Percentiles rank a stretch among this genome's conserved stretches.
Conservation (phyloP, 2,797 vertebrate species). For the Ispidina lecontei region DNA sequence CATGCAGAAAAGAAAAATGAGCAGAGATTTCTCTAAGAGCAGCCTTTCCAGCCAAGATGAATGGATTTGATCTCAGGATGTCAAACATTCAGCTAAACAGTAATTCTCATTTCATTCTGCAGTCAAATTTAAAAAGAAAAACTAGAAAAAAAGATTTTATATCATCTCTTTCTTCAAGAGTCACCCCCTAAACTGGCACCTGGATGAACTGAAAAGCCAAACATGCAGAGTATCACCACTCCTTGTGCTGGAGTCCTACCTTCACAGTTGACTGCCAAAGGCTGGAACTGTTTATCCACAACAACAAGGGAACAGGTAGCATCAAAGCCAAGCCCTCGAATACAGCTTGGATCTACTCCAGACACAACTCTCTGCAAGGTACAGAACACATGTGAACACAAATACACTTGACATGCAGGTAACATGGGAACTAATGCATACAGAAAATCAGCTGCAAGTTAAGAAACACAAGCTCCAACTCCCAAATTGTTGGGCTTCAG, state of each 20-base stretch:
- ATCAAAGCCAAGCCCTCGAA: conserved; percentile 92
- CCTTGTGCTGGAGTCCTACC: conserved; percentile 75
- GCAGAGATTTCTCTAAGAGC: background rate
- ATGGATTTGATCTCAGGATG: background rate
- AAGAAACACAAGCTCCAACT: background rate
- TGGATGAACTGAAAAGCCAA: background rate
- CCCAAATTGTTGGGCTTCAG: background rate
- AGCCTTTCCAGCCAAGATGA: background rate
- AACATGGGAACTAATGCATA: background rate
- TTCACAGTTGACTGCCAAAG: conserved; percentile 86
- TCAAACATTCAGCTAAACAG: background rate
- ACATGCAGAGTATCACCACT: background rate
- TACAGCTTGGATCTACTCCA: conserved; percentile 74
- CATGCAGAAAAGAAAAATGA: background rate
- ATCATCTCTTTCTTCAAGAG: background rate
- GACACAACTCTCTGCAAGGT: conserved; percentile 82
- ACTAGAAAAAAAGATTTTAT: background rate
- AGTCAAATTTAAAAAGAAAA: background rate
- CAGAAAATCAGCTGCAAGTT: background rate
- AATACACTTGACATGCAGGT: background rate
- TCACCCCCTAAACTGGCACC: background rate
- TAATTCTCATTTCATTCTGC: background rate
- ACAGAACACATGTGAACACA: background rate
- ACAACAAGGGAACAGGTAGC: conserved; percentile 95
- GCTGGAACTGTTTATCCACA: conserved; percentile 86